These are phyloP conservation scores for Hucho hucho DNA, from an alignment of 2,113 vertebrate genomes.

Conservation along the genomic window DNA sequence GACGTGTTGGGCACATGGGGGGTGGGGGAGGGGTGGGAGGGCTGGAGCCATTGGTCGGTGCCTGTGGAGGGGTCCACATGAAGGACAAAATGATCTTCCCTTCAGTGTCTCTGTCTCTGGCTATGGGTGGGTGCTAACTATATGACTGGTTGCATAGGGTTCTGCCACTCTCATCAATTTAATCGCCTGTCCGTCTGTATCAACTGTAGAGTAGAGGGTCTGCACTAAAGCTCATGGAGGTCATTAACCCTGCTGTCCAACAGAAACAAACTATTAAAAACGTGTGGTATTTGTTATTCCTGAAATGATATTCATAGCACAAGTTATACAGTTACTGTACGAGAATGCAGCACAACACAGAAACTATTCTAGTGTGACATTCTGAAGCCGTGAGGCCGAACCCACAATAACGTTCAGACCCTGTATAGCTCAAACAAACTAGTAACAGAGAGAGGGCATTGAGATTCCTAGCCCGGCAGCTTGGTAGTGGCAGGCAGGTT, in stretches of 20 bases:
- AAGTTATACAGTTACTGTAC: background rate
- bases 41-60: slow-evolving; percentile 67
- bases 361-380: background rate
- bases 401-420: background rate
- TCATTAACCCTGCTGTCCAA: background rate
- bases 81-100: slow-evolving; percentile 69
- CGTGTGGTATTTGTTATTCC: background rate
- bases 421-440: background rate
- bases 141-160: background rate
- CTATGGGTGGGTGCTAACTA: background rate
- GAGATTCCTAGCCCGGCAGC: slow-evolving; percentile 29
- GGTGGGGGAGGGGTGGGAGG: slow-evolving; percentile 55
- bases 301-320: background rate
- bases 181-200: background rate
- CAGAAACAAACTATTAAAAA: too few relatives aligned
- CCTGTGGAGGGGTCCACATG: slow-evolving; percentile 59
- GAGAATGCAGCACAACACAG: too few relatives aligned
- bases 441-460: slow-evolving; percentile 17
- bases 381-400: background rate
- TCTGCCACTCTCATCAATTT: background rate
- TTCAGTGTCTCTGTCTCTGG: slow-evolving; percentile 15
- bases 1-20: slow-evolving; percentile 82
- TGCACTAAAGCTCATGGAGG: background rate
- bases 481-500: slow-evolving; percentile 18
- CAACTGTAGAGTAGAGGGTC: background rate